A percentile compares a stretch with the other conserved stretches of the same genome.
Evolutionary conservation across 2,888 invertebrate species (phyloP).

Genomic region (Adelognathus sp.): DNA sequence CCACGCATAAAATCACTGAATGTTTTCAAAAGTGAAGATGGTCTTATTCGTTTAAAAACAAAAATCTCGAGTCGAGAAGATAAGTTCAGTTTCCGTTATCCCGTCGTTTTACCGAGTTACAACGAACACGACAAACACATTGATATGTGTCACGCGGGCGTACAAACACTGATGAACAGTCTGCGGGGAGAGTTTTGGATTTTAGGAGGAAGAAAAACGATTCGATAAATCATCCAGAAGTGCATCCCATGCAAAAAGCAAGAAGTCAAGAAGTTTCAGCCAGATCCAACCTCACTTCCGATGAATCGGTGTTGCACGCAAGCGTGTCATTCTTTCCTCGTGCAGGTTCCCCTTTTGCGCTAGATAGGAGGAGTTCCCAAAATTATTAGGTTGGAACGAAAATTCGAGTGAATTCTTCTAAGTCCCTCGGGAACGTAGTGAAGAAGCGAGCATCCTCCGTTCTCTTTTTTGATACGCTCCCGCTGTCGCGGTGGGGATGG

Average conservation of each 20-base stretch:
- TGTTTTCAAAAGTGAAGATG: constrained; percentile 48
- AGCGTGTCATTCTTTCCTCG: too few relatives aligned
- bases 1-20: constrained; percentile 29
- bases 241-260: constrained; percentile 42
- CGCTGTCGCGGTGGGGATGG: too few relatives aligned
- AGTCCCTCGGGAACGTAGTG: too few relatives aligned
- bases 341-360: too few relatives aligned
- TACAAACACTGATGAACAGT: constrained; percentile 45
- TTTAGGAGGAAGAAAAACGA: constrained; percentile 18
- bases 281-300: constrained; percentile 39
- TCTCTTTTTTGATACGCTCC: too few relatives aligned
- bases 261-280: constrained; percentile 12
- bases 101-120: constrained; percentile 65
- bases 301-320: constrained; percentile 48
- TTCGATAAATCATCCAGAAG: constrained; percentile 40
- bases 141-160: constrained; percentile 52
- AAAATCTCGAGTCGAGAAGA: constrained; percentile 56
- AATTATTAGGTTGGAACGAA: too few relatives aligned
- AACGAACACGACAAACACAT: constrained; percentile 58
- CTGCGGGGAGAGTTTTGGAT: constrained; percentile 55
- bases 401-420: too few relatives aligned
- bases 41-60: constrained; percentile 59
- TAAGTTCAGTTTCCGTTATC: constrained; percentile 60
- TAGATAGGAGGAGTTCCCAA: too few relatives aligned
- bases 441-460: too few relatives aligned